A percentile compares a stretch with the other conserved stretches of the same genome.
Conservation (phyloP, 1,140 invertebrate species). For the Diorhabda carinulata region DNA sequence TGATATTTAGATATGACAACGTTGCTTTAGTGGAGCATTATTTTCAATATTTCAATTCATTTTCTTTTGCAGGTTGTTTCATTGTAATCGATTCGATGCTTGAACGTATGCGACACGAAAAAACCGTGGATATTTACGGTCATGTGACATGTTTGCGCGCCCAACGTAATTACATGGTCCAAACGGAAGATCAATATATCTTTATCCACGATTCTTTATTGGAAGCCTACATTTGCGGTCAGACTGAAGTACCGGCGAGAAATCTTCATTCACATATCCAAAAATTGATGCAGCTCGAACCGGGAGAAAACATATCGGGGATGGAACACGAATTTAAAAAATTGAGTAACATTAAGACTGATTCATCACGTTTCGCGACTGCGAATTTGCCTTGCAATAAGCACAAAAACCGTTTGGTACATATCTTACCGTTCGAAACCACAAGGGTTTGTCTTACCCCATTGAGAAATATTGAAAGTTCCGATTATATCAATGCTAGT, state of each 20-base stretch:
- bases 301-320: slow-evolving; percentile 84
- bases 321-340: slow-evolving; percentile 99
- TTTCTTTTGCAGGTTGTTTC: slow-evolving; percentile 66
- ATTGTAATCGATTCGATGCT: slow-evolving; percentile 98
- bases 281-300: slow-evolving; percentile 77
- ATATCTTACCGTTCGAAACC: slow-evolving; percentile 95
- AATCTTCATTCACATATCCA: slow-evolving; percentile 93
- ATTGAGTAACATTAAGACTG: slow-evolving; percentile 89
- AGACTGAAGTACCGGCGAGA: slow-evolving; percentile 88
- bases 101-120: slow-evolving; percentile 90
- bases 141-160: slow-evolving; percentile 96
- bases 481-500: slow-evolving; percentile 98
- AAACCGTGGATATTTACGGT: slow-evolving; percentile 97
- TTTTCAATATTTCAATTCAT: neutral
- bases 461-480: slow-evolving; percentile 87
- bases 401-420: slow-evolving; percentile 90
- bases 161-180: slow-evolving; percentile 96
- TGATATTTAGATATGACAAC: no score
- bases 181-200: slow-evolving; percentile 99
- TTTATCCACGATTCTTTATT: slow-evolving; percentile 97
- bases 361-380: slow-evolving; percentile 89
- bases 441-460: slow-evolving; percentile 91
- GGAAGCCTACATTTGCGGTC: slow-evolving; percentile 92
- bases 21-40: no score
- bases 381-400: slow-evolving; percentile 96